Base-by-base conservation (phyloP, 2,888 invertebrate species). In the Agrilus biguttatus region DNA sequence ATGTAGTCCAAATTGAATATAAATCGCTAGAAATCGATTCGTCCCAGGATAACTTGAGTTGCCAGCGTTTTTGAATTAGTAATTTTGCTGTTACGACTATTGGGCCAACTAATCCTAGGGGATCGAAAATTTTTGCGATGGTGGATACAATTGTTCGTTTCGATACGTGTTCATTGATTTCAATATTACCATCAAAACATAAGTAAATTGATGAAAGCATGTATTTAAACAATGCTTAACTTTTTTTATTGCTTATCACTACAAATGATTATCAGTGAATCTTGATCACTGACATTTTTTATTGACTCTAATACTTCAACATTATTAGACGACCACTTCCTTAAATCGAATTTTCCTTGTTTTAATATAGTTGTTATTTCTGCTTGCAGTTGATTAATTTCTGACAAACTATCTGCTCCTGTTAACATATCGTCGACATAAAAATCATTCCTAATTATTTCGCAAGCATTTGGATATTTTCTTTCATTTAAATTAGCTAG, bases 31-130 rank as follows among this genome's bases (percentile, higher is more conserved):
- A 53, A 5, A 56, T 19, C 1, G 28, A 19, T 14, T 53, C 51
- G 40, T 59, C 58, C 55, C 58, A 58, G 2, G 39, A 45, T 8
- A 23, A 52, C 13, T 32, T 53, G 47, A n/a, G 37, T 7, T 39
- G 47, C 40, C 55, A 54, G 54, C 7, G 55, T 21, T 12, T 32
- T 41, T 58, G 53, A 42, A 58, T 49, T 2, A 56, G 42, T 5
- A 50, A 40, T 40, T 57, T 58, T 14, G 49, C 52, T 3, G 36
- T 43, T 10, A 56, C 45, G 3, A 50, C 47, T 17, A 52, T 45
- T 8, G 55, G 54, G 8, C 51, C 48, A 3, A 58, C 14, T 8
- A 51, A 38, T 7, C 51, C 51, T 14, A 52, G 34, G 8, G 51
- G 53, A 42, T 57, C 51, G 38, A 51, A 53, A 5, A 52, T 47